These are phyloP conservation scores for Catharus minimus DNA, from an alignment of 2,113 vertebrate genomes.

Conservation along the genomic window DNA sequence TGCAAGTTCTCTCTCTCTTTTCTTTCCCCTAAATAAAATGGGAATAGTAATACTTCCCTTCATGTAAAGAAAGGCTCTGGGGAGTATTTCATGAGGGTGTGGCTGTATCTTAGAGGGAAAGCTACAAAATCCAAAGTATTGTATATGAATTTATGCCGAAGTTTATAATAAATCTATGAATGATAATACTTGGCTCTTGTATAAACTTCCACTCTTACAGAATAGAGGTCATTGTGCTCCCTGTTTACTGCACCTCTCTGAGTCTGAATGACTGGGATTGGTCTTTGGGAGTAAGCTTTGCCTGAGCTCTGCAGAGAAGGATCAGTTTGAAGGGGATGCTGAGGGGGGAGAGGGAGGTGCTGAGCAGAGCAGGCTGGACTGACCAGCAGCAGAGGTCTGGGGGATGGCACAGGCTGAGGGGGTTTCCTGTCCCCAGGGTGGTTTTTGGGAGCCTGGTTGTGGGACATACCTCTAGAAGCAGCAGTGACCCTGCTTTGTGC, in stretches of 20 bases:
- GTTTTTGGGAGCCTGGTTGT: neutral
- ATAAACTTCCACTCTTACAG: constrained; percentile 23
- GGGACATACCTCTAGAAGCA: neutral
- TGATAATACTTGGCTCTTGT: constrained; percentile 23
- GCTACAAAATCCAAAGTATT: neutral
- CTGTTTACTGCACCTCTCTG: neutral
- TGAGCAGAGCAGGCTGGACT: neutral
- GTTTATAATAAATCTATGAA: constrained; percentile 10
- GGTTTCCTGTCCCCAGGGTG: neutral
- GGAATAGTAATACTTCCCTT: neutral
- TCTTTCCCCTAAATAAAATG: neutral
- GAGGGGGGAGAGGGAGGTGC: neutral
- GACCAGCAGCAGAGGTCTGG: neutral
- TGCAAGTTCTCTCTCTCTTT: neutral
- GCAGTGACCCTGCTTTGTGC: rapidly evolving
- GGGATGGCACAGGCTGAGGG: neutral
- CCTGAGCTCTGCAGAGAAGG: neutral
- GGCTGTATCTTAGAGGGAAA: constrained; percentile 7
- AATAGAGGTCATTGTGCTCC: neutral
- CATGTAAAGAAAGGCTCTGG: neutral
- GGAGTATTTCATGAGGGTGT: neutral
- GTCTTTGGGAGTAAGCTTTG: neutral
- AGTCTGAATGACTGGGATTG: neutral
- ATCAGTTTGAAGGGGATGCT: neutral
- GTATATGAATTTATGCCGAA: neutral